These are phyloP conservation scores for Anabacerthia variegaticeps DNA, from an alignment of 2,797 vertebrate genomes.

Conservation along the genomic window DNA sequence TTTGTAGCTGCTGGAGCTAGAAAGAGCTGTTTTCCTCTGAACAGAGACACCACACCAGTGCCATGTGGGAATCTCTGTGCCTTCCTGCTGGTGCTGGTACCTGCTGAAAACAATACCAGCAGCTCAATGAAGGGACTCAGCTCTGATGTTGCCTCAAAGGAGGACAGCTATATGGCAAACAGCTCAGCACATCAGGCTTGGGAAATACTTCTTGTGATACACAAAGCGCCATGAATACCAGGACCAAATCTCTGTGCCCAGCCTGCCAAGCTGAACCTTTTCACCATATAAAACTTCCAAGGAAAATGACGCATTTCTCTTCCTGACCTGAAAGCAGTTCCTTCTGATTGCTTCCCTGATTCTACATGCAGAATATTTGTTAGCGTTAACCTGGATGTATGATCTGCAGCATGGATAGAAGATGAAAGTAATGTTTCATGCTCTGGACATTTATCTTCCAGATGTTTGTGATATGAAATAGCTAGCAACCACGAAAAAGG, in stretches of 20 bases:
- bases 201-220: neutral
- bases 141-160: neutral
- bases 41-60: rapidly evolving
- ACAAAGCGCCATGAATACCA: neutral
- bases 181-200: neutral
- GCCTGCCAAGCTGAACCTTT: neutral
- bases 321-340: neutral
- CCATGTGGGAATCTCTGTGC: neutral
- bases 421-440: neutral
- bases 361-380: neutral
- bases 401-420: neutral
- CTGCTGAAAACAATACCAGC: neutral
- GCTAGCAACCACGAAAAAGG: neutral
- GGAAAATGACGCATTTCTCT: neutral
- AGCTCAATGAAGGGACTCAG: neutral
- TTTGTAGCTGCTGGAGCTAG: neutral
- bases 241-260: neutral
- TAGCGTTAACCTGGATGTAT: neutral
- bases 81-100: neutral
- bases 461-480: neutral
- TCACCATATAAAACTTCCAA: neutral
- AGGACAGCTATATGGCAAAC: neutral
- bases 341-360: neutral
- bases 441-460: neutral
- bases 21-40: neutral